Evolutionary conservation across 2,888 invertebrate species (phyloP), one percentile per base, ranked within the genome.

Genomic region (Tanytarsus gracilentus): DNA sequence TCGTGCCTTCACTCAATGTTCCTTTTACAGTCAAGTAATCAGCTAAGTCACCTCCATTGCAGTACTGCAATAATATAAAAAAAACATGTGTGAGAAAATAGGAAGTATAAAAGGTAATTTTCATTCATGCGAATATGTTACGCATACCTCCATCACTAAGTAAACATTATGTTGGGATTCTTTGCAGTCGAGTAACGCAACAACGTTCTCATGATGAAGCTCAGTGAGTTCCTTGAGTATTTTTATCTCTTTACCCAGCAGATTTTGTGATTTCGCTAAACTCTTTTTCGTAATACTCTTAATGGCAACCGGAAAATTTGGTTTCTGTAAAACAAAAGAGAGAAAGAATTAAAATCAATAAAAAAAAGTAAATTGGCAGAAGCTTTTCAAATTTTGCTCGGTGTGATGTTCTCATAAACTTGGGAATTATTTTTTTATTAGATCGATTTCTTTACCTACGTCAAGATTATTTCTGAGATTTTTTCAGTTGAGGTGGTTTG

Each of bases 281-380:
- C 92, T 98, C 76, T 99, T 96, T 79, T 99, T 99, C 16, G 94
- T 90, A 65, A 99, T 96, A 71, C 92, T 90, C 77, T 99, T 99
- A 65, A 99, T 94, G 66, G 99, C 99, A 64, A 99, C 98, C 27
- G 86, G 84, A 67, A 85, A 82, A 67, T 85, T 82, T 64, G 85
- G 83, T 76, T 87, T 88, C 97, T 97, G 79, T 51, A 82, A 79
- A 62, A 65, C 63, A 55, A 61, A 61, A 63, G 62, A 23, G 7
- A 33, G 14, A 14, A 33, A 36, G 53, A 58, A 48, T n/a, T n/a
- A n/a, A n/a, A n/a, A n/a, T n/a, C n/a, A n/a, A n/a, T n/a, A n/a
- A n/a, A n/a, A n/a, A n/a, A n/a, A n/a, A n/a, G n/a, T n/a, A n/a
- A n/a, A n/a, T n/a, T n/a, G n/a, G n/a, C n/a, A n/a, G n/a, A n/a